These are phyloP conservation scores for Drosophila setifemur DNA, from an alignment of 1,140 invertebrate genomes.

Conservation along the genomic window DNA sequence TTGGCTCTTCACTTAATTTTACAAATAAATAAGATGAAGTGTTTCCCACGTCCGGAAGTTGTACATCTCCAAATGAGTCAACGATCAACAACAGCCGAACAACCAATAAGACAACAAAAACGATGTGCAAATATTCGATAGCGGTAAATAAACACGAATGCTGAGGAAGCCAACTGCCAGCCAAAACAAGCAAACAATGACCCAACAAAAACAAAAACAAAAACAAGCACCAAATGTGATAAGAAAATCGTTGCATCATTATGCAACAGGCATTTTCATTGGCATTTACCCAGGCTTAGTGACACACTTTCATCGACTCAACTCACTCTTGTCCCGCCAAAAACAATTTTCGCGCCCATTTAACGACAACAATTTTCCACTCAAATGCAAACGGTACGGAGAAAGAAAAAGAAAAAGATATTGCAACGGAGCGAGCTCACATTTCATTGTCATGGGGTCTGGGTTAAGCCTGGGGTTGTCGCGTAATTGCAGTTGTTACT, in stretches of 20 bases:
- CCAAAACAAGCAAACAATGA: constrained; percentile 2
- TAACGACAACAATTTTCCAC: constrained; percentile 68
- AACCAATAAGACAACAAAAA: background rate
- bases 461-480: constrained; percentile 20
- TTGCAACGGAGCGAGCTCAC: constrained; percentile 55
- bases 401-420: constrained; percentile 36
- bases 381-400: constrained; percentile 53
- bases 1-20: constrained; percentile 1
- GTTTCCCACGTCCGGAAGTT: no score
- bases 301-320: constrained; percentile 64
- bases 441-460: constrained; percentile 72
- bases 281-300: constrained; percentile 73
- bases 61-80: constrained; percentile 22
- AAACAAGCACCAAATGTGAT: constrained; percentile 62
- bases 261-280: constrained; percentile 47
- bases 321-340: background rate
- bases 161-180: constrained; percentile 16
- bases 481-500: constrained; percentile 21
- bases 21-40: constrained; percentile 3
- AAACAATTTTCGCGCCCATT: constrained; percentile 63
- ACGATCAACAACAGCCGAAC: no score
- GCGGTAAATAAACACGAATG: constrained; percentile 36
- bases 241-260: constrained; percentile 79
- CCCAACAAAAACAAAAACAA: background rate
- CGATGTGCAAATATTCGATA: constrained; percentile 32